Conservation (phyloP, 2,113 vertebrate genomes). For the Macaca nemestrina region DNA sequence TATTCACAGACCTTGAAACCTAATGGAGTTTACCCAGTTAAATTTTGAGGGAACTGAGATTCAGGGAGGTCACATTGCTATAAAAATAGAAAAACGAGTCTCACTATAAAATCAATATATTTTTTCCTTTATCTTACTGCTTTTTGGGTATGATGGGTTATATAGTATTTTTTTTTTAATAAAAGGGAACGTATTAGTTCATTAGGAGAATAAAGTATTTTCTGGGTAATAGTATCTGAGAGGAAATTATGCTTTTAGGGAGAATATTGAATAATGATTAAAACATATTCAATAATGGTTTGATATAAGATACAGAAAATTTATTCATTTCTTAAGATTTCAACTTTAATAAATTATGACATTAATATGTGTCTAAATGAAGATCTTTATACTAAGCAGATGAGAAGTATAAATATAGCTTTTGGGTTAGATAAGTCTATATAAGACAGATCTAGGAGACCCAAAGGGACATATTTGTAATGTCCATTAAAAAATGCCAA, state of each 20-base stretch:
- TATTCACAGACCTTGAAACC: not conserved
- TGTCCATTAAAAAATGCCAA: not conserved
- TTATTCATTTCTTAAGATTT: conserved; percentile 1
- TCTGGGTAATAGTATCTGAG: not conserved
- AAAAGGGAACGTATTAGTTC: not conserved
- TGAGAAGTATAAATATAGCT: not conserved
- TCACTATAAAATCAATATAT: not conserved
- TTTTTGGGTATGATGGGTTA: not conserved
- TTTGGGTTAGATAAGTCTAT: not conserved
- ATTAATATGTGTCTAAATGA: conserved; percentile 1
- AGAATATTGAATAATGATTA: conserved; percentile 7
- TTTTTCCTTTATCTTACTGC: not conserved
- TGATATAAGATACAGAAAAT: not conserved
- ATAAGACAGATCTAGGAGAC: not conserved
- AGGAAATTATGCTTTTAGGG: conserved; percentile 26
- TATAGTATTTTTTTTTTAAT: not conserved
- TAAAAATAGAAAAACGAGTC: not conserved
- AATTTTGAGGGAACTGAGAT: not conserved
- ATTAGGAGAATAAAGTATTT: conserved; percentile 1
- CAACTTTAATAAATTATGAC: not conserved
- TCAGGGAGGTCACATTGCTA: not conserved
- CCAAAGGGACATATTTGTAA: not conserved
- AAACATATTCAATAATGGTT: not conserved
- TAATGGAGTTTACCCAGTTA: not conserved
- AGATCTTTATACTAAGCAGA: not conserved